Evolutionary conservation across 1,140 invertebrate genomes (phyloP), one percentile per base, ranked within the genome.

Genomic region (Rhyacophila brunnea): DNA sequence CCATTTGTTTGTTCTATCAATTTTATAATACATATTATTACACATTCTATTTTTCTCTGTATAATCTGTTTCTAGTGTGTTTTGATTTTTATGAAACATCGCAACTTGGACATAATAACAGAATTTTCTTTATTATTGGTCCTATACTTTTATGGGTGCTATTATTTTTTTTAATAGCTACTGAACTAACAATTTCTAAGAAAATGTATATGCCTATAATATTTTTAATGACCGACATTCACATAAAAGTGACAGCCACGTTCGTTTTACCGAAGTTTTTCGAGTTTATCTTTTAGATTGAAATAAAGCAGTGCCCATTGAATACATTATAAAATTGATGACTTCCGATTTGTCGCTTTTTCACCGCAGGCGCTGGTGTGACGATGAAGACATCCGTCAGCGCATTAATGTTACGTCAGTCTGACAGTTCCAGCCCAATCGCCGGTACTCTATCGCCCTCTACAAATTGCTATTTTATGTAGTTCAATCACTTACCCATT

Each of bases 341-440:
- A 38, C 45, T n/a, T 46, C 2, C 18, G 44, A 46, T 18, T 17
- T 46, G 44, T 14, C 10, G 17, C 5, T 19, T 19, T 46, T 5
- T 54, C 44, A 54, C 42, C 15, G 15, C 52, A 34, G 19, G 52
- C 50, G 38, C 62, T 60, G 62, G 62, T 60, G 48, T 20, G 15
- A 48, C 58, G 63, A 77, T 79, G 77, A 78, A 75, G 76, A 78
- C 74, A 66, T 79, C 77, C 60, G 75, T 75, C 74, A 78, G 75
- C 74, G 75, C 77, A 68, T 73, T 78, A 74, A 75, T 79, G 72
- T 77, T 79, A 71, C 76, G 76, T 68, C 77, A 75, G 68, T 70
- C 74, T 68, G 77, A 79, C 70, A 75, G 77, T 74, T 70, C 74
- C 75, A 78, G 75, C 77, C 75, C 75, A 62, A 74, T 72, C 73